Conservation (phyloP, 1,140 invertebrate genomes). For the Leptinotarsa lineolata region DNA sequence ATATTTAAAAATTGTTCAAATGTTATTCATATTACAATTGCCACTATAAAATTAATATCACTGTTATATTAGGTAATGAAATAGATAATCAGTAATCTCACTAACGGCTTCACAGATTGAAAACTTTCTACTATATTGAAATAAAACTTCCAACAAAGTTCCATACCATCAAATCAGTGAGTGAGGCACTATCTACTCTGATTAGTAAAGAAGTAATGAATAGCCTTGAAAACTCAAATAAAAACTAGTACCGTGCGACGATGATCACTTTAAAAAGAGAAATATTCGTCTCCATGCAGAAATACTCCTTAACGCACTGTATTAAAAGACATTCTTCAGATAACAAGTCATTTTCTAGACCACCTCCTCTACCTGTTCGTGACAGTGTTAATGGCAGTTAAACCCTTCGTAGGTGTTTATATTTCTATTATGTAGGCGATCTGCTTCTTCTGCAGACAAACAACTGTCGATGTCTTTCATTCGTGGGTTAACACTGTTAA, state of each 20-base stretch:
- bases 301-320: background rate
- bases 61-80: no score
- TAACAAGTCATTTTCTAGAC: background rate
- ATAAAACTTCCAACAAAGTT: no score
- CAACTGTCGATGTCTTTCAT: constrained; percentile 30
- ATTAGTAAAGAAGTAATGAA: no score
- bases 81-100: no score
- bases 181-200: no score
- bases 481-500: constrained; percentile 24
- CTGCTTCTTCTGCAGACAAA: constrained; percentile 31
- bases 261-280: background rate
- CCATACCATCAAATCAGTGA: no score
- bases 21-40: no score
- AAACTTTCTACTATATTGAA: no score
- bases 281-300: background rate
- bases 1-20: no score
- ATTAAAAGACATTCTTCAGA: background rate
- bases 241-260: background rate
- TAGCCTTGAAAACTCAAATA: background rate
- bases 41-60: no score
- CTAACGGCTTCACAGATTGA: no score
- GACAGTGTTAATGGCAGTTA: constrained; percentile 21
- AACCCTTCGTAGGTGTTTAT: constrained; percentile 31
- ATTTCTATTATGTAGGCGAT: constrained; percentile 33
- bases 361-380: constrained; percentile 23